phyloP scores from a whole-genome alignment of 1,140 invertebrate species.

The Cardiocondyla obscurior region DNA sequence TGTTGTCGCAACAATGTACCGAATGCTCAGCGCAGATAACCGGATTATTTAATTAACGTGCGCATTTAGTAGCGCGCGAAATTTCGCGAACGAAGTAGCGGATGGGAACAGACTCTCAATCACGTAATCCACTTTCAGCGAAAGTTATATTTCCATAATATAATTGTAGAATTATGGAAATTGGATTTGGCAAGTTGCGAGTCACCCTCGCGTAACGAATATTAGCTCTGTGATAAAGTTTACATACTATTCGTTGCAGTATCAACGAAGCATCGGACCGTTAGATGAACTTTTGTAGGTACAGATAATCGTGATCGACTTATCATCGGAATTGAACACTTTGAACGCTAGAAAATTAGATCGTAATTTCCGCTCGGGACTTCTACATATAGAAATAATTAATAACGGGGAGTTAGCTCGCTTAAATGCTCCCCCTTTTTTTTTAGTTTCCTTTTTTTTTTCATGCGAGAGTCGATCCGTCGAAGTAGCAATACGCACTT shows the following conservation, averaged over 20 bases:
- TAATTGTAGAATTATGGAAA: constrained; percentile 54
- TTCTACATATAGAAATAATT: neutral
- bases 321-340: neutral
- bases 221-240: constrained; percentile 47
- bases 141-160: constrained; percentile 56
- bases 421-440: no score
- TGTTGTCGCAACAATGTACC: constrained; percentile 40
- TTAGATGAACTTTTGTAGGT: neutral
- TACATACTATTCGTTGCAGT: constrained; percentile 39
- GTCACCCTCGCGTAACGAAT: constrained; percentile 43
- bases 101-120: constrained; percentile 36
- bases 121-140: constrained; percentile 41
- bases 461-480: neutral
- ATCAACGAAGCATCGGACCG: neutral
- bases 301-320: neutral
- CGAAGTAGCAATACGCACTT: neutral
- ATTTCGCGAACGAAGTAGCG: constrained; percentile 34
- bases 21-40: constrained; percentile 40
- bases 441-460: no score
- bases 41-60: constrained; percentile 55
- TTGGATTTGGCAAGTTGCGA: constrained; percentile 46
- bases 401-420: no score
- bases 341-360: neutral
- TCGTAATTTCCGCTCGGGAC: neutral
- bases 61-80: constrained; percentile 47